These are phyloP conservation scores for Puffinus mauretanicus DNA, from an alignment of 2,113 vertebrate genomes.

Conservation along the genomic window DNA sequence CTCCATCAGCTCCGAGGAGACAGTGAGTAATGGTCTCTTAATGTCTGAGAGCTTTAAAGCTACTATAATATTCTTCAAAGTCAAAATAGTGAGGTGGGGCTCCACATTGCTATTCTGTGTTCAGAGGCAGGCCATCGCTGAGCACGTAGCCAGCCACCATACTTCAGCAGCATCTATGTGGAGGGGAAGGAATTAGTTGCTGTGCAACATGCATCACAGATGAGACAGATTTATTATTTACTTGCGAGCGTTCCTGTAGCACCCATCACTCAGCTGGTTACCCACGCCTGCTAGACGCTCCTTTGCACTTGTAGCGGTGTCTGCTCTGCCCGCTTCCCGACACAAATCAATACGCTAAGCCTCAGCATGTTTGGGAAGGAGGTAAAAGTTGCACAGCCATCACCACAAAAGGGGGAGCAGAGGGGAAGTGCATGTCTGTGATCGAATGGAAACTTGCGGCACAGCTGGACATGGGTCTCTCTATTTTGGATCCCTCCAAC, in stretches of 20 bases:
- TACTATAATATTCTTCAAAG: conserved; percentile 52
- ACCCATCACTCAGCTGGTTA: background rate
- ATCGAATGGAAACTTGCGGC: fast-evolving
- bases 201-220: background rate
- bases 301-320: background rate
- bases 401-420: background rate
- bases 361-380: background rate
- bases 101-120: fast-evolving
- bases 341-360: background rate
- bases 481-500: background rate
- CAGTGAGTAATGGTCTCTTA: conserved; percentile 60
- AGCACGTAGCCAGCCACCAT: background rate
- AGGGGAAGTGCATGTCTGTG: background rate
- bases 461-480: fast-evolving
- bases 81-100: background rate
- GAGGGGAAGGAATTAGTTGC: background rate
- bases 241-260: background rate
- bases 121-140: fast-evolving
- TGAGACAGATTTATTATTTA: conserved; percentile 34
- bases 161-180: background rate
- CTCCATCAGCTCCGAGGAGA: conserved; percentile 47
- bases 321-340: background rate
- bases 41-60: conserved; percentile 46
- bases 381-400: background rate
- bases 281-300: fast-evolving